phyloP scores from a whole-genome alignment of 2,113 vertebrate genomes.

The Pachycephala philippinensis region DNA sequence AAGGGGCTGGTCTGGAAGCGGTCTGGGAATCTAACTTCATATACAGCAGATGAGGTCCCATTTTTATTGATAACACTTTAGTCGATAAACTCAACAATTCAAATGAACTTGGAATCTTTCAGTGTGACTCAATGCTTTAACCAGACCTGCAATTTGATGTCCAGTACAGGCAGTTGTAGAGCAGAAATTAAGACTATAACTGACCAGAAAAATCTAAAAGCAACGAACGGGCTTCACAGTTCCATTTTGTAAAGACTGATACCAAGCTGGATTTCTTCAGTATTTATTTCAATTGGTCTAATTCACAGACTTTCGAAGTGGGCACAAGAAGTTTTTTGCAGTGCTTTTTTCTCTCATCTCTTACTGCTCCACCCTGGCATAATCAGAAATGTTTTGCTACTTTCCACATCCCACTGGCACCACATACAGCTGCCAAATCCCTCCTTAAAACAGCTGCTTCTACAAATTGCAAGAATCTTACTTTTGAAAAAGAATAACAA shows the following conservation, averaged over 20 bases:
- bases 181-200: neutral
- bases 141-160: neutral
- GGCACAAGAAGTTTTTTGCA: neutral
- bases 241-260: neutral
- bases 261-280: rapidly evolving
- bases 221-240: neutral
- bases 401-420: neutral
- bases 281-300: neutral
- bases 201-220: neutral
- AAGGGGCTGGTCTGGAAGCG: neutral
- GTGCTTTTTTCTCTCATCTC: neutral
- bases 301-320: neutral
- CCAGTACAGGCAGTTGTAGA: neutral
- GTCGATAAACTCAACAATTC: neutral
- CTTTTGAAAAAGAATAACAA: neutral
- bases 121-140: neutral
- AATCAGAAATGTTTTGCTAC: neutral
- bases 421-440: neutral
- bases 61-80: neutral
- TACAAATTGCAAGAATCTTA: neutral
- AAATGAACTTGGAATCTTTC: neutral
- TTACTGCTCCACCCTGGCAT: neutral
- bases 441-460: neutral
- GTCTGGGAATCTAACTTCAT: neutral
- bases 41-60: neutral